Evolutionary conservation across 2,113 vertebrate genomes (phyloP).

Genomic region (Panurus biarmicus): DNA sequence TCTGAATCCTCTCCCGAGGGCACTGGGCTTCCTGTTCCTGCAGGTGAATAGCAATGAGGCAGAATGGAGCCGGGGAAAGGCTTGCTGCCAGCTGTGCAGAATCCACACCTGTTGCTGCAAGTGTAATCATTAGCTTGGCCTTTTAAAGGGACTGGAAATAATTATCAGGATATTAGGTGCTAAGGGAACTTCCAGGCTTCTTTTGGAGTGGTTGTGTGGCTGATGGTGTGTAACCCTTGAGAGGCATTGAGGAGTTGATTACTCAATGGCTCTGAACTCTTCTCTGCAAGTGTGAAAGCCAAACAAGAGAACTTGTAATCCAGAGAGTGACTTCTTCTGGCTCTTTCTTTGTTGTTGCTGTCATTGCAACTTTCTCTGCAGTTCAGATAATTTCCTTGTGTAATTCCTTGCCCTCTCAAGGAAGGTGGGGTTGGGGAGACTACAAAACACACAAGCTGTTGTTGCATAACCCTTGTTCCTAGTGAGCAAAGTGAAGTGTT

Average conservation of each 20-base stretch:
- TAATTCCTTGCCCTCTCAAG: accelerated
- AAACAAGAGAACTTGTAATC: neutral
- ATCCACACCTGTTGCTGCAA: neutral
- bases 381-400: accelerated
- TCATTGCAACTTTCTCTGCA: neutral
- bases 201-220: neutral
- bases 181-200: neutral
- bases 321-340: neutral
- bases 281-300: neutral
- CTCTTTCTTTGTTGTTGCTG: neutral
- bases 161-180: conserved; percentile 2
- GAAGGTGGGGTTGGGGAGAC: neutral
- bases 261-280: neutral
- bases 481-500: neutral
- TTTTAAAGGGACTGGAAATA: conserved; percentile 13
- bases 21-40: neutral
- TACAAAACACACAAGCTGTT: neutral
- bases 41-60: conserved; percentile 43
- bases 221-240: neutral
- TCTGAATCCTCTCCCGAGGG: neutral
- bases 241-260: neutral
- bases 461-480: neutral
- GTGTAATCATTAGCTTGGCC: conserved; percentile 49
- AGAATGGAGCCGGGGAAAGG: neutral
- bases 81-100: neutral